Conservation (phyloP, 2,888 invertebrate genomes). For the Drosophila melanosoma region DNA sequence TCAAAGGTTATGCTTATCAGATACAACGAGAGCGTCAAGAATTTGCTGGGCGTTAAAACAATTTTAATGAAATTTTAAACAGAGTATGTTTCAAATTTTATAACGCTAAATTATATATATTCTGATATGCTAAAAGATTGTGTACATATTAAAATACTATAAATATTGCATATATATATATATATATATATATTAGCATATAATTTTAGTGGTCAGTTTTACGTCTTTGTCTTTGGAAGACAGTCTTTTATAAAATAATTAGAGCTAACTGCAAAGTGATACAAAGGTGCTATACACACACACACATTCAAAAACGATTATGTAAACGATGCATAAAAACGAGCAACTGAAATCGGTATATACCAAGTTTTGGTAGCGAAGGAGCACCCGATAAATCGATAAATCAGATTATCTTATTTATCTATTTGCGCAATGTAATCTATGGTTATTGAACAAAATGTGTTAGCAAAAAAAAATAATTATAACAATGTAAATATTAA, state of each 20-base stretch:
- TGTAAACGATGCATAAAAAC: conserved; percentile 16
- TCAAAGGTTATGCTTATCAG: conserved; percentile 93
- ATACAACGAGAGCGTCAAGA: conserved; percentile 93
- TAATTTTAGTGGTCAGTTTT: conserved; percentile 47
- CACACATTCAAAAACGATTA: conserved; percentile 45
- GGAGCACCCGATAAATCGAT: conserved; percentile 30
- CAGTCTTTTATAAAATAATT: conserved; percentile 64
- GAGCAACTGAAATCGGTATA: conserved; percentile 40
- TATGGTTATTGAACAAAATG: conserved; percentile 57
- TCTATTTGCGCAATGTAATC: conserved; percentile 65
- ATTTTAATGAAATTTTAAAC: conserved; percentile 88
- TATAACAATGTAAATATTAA: conserved; percentile 36
- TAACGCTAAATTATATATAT: conserved; percentile 23
- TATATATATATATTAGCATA: conserved; percentile 43
- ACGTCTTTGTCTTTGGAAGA: conserved; percentile 72
- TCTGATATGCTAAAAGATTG: conserved; percentile 21
- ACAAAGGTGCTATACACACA: conserved; percentile 82
- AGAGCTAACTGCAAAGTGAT: conserved; percentile 80
- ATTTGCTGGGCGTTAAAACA: conserved; percentile 92
- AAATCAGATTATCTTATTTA: conserved; percentile 20
- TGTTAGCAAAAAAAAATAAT: conserved; percentile 39
- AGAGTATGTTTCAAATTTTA: conserved; percentile 23
- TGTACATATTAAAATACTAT: background rate
- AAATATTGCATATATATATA: conserved; percentile 17
- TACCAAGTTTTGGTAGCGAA: conserved; percentile 38